Base-by-base conservation (phyloP, 2,888 invertebrate species). In the Drosophila rubida region DNA sequence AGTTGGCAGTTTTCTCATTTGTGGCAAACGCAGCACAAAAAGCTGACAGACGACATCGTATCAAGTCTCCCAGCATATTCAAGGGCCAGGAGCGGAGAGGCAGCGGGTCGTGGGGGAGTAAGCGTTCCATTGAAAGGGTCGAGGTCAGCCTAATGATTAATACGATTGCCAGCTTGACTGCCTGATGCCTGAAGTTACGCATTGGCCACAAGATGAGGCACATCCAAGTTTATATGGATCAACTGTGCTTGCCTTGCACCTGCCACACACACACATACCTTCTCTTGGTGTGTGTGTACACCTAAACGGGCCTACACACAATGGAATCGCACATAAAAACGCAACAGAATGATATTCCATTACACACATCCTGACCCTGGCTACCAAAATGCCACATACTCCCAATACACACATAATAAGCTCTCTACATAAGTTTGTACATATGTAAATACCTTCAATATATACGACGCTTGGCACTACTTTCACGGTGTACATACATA, bases 71-170 rank as follows among this genome's bases (percentile, higher is more conserved):
- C 30, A 27, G 46, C 9, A 19, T 11, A 44, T 25, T 30, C 4
- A 23, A 35, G 8, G 11, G 7, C 0, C 25, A 0, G n/a, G 22
- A 42, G 25, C 2, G 19, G 11, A 11, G 35, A n/a, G 19, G 19
- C 16, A 19, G 4, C 11, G 32, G 30, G 30, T 4, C 9, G 19
- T 46, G 13, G 7, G 22, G 8, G 30, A 13, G 13, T n/a, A 25
- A 9, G 11, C 39, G 35, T 45, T 45, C 50, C 44, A 30, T 23
- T 59, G 55, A 87, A 85, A 76, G 86, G 86, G 86, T 87, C 88
- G 88, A 82, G 86, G 88, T 87, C 88, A 73, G 68, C 51, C 70
- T 71, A 82, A 82, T 87, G 88, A 82, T 87, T 87, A 87, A 87
- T 87, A 75, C 75, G 58, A 59, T 53, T 65, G 48, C 30, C 49